These are phyloP conservation scores for Antheraea assamensis DNA, from an alignment of 2,888 invertebrate species.

Conservation along the genomic window DNA sequence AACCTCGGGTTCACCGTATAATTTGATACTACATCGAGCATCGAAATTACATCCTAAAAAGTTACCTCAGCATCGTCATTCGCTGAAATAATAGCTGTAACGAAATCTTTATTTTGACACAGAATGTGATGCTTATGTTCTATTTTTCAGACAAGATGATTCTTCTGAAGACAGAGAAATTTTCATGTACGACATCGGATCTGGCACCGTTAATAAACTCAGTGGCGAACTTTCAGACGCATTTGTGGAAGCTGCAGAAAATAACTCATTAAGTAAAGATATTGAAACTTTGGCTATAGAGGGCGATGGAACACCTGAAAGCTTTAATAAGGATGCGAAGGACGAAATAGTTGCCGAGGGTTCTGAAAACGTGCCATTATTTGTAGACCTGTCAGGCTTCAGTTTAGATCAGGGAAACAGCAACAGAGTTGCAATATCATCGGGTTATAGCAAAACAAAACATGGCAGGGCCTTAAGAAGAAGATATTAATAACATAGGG, in stretches of 20 bases:
- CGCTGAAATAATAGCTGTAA: not conserved
- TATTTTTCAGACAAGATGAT: constrained; percentile 70
- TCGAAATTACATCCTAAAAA: not conserved
- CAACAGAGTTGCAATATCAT: constrained; percentile 74
- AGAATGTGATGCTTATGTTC: constrained; percentile 15
- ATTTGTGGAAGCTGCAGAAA: constrained; percentile 93
- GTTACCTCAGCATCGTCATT: not conserved
- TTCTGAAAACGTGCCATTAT: constrained; percentile 80
- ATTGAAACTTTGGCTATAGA: constrained; percentile 81
- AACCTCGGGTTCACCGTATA: not conserved
- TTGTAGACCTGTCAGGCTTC: constrained; percentile 73
- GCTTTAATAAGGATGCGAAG: constrained; percentile 54
- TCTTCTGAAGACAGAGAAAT: constrained; percentile 86
- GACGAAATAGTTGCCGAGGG: constrained; percentile 61
- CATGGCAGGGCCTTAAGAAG: constrained; percentile 72
- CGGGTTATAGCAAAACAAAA: constrained; percentile 80
- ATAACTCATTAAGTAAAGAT: constrained; percentile 87
- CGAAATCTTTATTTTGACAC: not conserved
- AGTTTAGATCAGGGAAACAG: constrained; percentile 63
- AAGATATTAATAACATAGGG: constrained; percentile 59
- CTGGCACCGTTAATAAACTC: constrained; percentile 88
- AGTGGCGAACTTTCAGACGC: constrained; percentile 91
- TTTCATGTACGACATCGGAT: constrained; percentile 92
- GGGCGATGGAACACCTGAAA: constrained; percentile 75
- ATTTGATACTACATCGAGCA: not conserved